Evolutionary conservation across 2,113 vertebrate species (phyloP), one percentile per base, ranked within the genome.

Genomic region (Pleuronectes platessa): DNA sequence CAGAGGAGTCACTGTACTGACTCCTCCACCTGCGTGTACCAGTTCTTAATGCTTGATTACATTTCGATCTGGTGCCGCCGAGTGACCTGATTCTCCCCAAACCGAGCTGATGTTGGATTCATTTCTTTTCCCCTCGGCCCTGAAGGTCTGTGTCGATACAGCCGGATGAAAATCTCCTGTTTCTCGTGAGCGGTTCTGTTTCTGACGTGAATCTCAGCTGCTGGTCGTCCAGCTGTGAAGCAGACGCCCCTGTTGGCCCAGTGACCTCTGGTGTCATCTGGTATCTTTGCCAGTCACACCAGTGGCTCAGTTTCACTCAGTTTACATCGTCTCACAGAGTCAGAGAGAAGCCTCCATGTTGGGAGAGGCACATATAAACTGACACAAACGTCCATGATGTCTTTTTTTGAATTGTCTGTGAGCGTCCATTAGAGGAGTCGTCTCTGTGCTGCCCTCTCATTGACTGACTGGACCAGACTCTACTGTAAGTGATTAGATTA

Each of bases 401-500:
- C 23, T 13, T 4, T 31, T 59, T 27, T 18, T 75, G 35, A 12
- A 11, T 11, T 23, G 5, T 78, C 55, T 37, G 10, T 23, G 54
- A 23, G n/a, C 54, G 18, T 20, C 14, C 49, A 8, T 51, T 11
- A 9, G 53, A 14, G 40, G 40, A 42, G 40, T 42, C 5, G 56
- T 26, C 7, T 60, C 26, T 15, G 56, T 17, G 60, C 4, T 21
- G 35, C 35, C 17, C 35, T 42, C 18, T 63, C 61, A 63, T 2
- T 63, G 61, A 63, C 61, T 21, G 35, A 63, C 31, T 14, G 61
- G 67, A 31, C 74, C 72, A 76, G 71, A 87, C 69, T 79, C 84
- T 77, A 76, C 81, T 61, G 68, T 74, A 69, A 81, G 81, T 62
- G 65, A 86, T 89, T 80, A 80, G 67, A 87, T 87, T 76, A 81